Base-by-base conservation (phyloP, 1,140 invertebrate genomes). In the Drosophila mayri region DNA sequence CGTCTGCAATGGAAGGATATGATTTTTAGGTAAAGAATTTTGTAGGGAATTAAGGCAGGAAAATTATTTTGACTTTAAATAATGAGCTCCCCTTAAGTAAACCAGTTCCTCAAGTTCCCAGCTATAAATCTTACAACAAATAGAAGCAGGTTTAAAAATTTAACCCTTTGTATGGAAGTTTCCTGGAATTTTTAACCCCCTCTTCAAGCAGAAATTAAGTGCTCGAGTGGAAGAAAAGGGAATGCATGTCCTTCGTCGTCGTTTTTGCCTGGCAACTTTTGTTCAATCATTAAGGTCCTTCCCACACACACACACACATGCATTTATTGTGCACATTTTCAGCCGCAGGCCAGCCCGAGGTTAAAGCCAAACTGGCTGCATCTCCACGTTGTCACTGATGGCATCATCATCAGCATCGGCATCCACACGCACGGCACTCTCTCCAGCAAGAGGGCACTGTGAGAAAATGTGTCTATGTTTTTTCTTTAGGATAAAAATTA, bases 1-100 rank as follows among this genome's bases (percentile, higher is more conserved):
- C 97, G 96, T 86, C 97, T 98, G 95, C 37, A 94, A 55, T 14
- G 16, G 1, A 55, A 16, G 52, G 3, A 67, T 1, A 35, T 14
- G 2, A 18, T 10, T 28, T 30, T 62, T 40, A 38, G 12, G 4
- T 10, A 28, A 3, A 7, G 10, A 57, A 5, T 43, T 16, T 37
- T 12, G 20, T 32, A 50, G 7, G n/a, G 7, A 28, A 14, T 35
- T 32, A n/a, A n/a, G 16, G 0, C 12, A 3, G n/a, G 4, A 18
- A 20, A 50, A 20, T 0, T 0, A 14, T 18, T 35, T 54, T 10
- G 0, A 54, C 5, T 22, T 35, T 12, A 20, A 20, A 8, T 10
- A 5, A 18, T 1, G 10, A 20, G 41, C 18, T 43, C 5, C 2
- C 16, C 11, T 14, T 12, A 50, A 22, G 12, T 22, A 22, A 22